phyloP scores from a whole-genome alignment of 2,113 vertebrate species.

The Fregata magnificens region DNA sequence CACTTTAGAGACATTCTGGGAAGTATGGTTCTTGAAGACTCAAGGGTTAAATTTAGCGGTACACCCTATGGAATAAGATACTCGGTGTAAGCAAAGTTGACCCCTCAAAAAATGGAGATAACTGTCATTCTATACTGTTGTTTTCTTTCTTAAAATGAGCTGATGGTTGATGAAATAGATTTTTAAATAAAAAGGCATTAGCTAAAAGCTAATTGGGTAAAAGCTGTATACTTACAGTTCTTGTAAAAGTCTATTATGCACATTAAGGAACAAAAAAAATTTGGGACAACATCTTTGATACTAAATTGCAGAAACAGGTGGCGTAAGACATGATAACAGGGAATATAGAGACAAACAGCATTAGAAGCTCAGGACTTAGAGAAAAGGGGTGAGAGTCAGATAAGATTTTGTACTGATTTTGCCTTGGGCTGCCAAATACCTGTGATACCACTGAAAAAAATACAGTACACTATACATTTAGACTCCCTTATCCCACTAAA shows the following conservation, averaged over 20 bases:
- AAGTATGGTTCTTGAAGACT: background rate
- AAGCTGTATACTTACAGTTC: background rate
- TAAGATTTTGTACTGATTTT: background rate
- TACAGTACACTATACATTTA: background rate
- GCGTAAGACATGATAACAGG: background rate
- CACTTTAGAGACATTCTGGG: background rate
- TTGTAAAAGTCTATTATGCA: background rate
- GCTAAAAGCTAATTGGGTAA: background rate
- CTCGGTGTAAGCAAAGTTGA: background rate
- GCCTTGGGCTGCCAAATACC: background rate
- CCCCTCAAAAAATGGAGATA: background rate
- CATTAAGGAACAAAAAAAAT: background rate
- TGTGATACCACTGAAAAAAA: background rate
- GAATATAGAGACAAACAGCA: background rate
- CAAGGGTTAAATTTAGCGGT: background rate
- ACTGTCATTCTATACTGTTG: background rate
- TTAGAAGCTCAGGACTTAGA: background rate
- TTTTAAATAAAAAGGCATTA: conserved; percentile 9
- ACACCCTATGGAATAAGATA: background rate
- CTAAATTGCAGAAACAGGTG: background rate
- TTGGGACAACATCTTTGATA: background rate
- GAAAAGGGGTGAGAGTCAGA: background rate
- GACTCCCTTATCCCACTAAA: background rate
- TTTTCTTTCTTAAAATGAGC: background rate
- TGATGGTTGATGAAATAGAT: background rate